phyloP scores from a whole-genome alignment of 2,888 invertebrate genomes.

The Loripinus fragilis region DNA sequence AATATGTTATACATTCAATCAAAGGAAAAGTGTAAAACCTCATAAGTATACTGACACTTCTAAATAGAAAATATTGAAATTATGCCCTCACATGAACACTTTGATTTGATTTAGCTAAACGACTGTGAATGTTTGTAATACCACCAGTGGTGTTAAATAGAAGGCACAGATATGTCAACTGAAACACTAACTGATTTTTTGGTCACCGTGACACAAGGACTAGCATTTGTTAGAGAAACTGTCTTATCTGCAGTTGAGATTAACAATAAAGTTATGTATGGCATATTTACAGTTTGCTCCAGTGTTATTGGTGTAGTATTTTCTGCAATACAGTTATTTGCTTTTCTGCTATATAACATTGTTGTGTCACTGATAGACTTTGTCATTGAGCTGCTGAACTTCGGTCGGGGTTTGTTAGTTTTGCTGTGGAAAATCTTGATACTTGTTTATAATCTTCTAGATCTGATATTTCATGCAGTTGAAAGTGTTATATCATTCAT shows the following conservation, averaged over 20 bases:
- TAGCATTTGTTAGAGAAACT: conserved; percentile 19
- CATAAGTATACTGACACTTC: too few species aligned
- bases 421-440: conserved; percentile 62
- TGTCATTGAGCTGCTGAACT: conserved; percentile 52
- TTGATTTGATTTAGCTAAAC: neutral
- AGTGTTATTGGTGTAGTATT: conserved; percentile 32
- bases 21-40: too few species aligned
- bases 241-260: conserved; percentile 22
- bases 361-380: conserved; percentile 57
- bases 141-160: too few species aligned
- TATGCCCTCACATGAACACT: neutral
- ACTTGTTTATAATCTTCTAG: conserved; percentile 53
- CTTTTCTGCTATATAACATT: conserved; percentile 34
- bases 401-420: conserved; percentile 52
- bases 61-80: neutral
- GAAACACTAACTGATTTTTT: conserved; percentile 25
- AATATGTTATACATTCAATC: neutral
- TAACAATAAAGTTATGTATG: conserved; percentile 49
- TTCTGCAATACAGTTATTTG: conserved; percentile 35
- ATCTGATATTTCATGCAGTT: conserved; percentile 51
- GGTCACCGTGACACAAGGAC: conserved; percentile 5
- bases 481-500: conserved; percentile 58
- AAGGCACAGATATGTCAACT: neutral
- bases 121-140: too few species aligned
- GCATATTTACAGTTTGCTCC: conserved; percentile 26